These are phyloP conservation scores for Hippocampus barbouri DNA, from an alignment of 2,113 vertebrate genomes.

Conservation along the genomic window DNA sequence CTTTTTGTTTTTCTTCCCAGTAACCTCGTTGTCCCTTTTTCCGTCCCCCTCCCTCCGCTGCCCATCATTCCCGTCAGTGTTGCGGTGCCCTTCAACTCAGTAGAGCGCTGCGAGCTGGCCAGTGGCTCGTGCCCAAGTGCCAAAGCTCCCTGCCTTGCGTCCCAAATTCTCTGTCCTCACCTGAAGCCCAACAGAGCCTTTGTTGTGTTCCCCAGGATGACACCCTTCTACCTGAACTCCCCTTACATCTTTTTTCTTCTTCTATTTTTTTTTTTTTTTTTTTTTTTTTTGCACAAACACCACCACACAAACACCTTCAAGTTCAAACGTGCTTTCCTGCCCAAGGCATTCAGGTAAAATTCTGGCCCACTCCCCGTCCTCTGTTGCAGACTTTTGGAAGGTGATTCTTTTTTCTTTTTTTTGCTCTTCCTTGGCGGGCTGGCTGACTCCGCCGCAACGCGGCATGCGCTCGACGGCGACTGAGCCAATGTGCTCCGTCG, in stretches of 20 bases:
- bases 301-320: slow-evolving; percentile 34
- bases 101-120: slow-evolving; percentile 48
- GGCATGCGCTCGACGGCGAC: slow-evolving; percentile 55
- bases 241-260: neutral
- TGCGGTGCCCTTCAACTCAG: slow-evolving; percentile 62
- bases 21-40: slow-evolving; percentile 55
- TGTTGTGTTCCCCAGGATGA: slow-evolving; percentile 39
- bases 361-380: slow-evolving; percentile 58
- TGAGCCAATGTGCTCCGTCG: slow-evolving; percentile 54
- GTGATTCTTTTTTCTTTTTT: slow-evolving; percentile 63
- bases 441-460: slow-evolving; percentile 60
- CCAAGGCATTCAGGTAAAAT: slow-evolving; percentile 49
- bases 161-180: slow-evolving; percentile 58
- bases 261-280: neutral
- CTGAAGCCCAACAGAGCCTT: slow-evolving; percentile 49
- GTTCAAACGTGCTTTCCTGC: slow-evolving; percentile 40
- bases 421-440: slow-evolving; percentile 22
- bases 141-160: slow-evolving; percentile 53
- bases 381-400: slow-evolving; percentile 71
- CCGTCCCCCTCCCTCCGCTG: slow-evolving; percentile 36
- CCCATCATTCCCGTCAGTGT: slow-evolving; percentile 34
- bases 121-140: slow-evolving; percentile 50
- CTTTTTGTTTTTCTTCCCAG: slow-evolving; percentile 50
- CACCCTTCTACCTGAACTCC: slow-evolving; percentile 34
- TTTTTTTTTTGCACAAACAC: slow-evolving; percentile 22